Conservation (phyloP, 2,797 vertebrate genomes). For the Cynopterus sphinx region DNA sequence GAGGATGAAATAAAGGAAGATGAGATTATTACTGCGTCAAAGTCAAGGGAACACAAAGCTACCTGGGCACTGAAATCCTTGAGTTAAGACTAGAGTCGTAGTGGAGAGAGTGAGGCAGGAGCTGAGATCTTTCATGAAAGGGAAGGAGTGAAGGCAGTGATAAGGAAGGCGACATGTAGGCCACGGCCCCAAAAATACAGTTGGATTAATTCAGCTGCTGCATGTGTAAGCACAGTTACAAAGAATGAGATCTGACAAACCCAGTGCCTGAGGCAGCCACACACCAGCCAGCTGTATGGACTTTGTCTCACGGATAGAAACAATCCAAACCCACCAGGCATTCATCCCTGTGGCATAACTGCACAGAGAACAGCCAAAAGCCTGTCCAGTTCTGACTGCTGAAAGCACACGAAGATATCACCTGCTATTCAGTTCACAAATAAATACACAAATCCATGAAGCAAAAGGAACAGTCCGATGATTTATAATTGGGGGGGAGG, state of each 20-base stretch:
- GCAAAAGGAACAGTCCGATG: neutral
- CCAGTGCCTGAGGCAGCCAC: neutral
- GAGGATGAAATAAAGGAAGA: neutral
- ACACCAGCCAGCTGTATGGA: neutral
- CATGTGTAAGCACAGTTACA: neutral
- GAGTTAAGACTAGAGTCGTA: neutral
- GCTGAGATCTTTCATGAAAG: neutral
- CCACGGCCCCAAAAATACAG: neutral
- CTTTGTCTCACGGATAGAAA: neutral
- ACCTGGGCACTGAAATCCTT: neutral
- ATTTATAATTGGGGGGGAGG: no score
- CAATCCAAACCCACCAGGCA: neutral
- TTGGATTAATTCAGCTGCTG: neutral
- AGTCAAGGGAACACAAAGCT: neutral
- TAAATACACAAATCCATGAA: neutral
- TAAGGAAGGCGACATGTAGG: no score
- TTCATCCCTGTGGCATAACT: neutral
- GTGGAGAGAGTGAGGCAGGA: neutral
- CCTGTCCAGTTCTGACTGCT: neutral
- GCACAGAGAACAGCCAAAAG: neutral
- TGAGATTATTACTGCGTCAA: neutral
- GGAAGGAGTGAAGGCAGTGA: accelerated
- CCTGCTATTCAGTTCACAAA: neutral
- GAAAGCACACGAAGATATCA: neutral
- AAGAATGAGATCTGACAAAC: neutral